These are phyloP conservation scores for Numenius arquata DNA, from an alignment of 2,113 vertebrate species.

Conservation along the genomic window DNA sequence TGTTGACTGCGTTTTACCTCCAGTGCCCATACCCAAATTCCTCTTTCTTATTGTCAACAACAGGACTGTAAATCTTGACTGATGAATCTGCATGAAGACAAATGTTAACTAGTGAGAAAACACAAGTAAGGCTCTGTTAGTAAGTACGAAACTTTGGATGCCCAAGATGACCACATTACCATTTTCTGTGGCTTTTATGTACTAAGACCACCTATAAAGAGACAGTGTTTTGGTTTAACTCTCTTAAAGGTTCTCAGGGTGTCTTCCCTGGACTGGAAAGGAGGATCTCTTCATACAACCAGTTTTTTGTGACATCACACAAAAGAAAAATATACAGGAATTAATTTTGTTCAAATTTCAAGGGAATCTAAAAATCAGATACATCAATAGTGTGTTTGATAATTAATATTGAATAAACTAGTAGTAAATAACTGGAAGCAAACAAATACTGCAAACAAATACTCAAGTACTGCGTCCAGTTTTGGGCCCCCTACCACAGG, in stretches of 20 bases:
- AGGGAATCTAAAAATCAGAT: not conserved
- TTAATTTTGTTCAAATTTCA: not conserved
- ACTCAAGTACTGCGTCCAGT: too few species aligned
- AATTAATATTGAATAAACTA: not conserved
- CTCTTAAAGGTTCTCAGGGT: not conserved
- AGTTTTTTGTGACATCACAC: not conserved
- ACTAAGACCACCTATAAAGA: not conserved
- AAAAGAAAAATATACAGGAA: not conserved
- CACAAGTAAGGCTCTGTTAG: not conserved
- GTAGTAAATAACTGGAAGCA: not conserved
- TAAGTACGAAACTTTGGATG: not conserved
- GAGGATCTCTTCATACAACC: not conserved
- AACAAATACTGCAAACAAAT: too few species aligned
- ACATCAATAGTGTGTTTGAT: not conserved
- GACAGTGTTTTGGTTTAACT: not conserved
- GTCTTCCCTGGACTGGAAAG: not conserved
- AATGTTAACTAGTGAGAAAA: not conserved
- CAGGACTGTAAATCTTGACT: not conserved
- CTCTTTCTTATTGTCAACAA: not conserved
- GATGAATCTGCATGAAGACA: not conserved
- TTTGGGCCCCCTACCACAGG: too few species aligned
- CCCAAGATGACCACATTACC: not conserved
- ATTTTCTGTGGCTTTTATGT: not conserved
- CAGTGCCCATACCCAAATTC: not conserved
- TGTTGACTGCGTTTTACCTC: not conserved